Percentiles rank a stretch among this genome's conserved stretches.
Evolutionary conservation across 2,797 vertebrate species (phyloP).

Genomic region (Eulemur mongoz): DNA sequence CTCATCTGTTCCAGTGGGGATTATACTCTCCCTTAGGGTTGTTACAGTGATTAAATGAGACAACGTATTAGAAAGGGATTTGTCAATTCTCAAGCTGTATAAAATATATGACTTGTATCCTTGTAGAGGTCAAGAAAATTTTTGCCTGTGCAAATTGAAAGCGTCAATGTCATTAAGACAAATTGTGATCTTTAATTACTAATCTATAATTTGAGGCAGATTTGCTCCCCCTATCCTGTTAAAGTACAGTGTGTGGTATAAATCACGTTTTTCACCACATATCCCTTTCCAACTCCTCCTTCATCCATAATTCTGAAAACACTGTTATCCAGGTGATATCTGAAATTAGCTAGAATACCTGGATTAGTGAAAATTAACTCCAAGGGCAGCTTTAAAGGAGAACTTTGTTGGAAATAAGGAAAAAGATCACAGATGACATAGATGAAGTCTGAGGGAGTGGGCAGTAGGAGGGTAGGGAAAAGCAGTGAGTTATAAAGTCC

Average conservation of each 20-base stretch:
- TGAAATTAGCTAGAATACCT: conserved; percentile 43
- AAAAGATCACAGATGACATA: not conserved
- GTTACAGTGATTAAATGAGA: not conserved
- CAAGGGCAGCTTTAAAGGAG: conserved; percentile 25
- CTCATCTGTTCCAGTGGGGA: not conserved
- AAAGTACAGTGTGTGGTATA: not conserved
- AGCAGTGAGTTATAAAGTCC: conserved; percentile 44
- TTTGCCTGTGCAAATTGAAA: not conserved
- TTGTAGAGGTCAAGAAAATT: not conserved
- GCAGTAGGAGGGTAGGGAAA: not conserved
- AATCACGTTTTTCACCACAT: not conserved
- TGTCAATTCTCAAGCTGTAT: not conserved
- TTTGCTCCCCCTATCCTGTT: not conserved
- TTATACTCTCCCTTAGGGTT: not conserved
- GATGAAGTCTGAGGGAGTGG: conserved; percentile 4
- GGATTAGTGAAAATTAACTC: conserved; percentile 48
- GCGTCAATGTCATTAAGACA: not conserved
- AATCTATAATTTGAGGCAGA: conserved; percentile 1
- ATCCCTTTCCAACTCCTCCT: not conserved
- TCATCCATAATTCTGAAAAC: not conserved
- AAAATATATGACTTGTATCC: not conserved
- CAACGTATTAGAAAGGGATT: conserved; percentile 19
- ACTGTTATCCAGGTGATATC: not conserved
- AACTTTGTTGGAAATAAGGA: conserved; percentile 13
- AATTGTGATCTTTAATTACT: conserved; percentile 45